Base-by-base conservation (phyloP, 2,797 vertebrate genomes). In the Tadarida brasiliensis region DNA sequence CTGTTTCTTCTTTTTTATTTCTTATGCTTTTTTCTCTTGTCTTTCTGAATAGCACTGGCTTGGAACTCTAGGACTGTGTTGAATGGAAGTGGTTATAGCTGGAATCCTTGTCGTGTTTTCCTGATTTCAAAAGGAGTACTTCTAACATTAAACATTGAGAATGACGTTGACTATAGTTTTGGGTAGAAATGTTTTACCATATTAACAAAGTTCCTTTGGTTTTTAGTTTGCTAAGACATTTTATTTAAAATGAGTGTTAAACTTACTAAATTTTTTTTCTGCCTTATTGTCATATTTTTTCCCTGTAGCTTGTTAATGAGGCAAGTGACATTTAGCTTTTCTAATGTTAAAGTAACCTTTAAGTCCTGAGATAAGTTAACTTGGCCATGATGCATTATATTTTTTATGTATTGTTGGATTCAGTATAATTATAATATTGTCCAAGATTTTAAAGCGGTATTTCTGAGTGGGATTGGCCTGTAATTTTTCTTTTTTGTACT, bases 191-290 rank as follows among this genome's bases (percentile, higher is more conserved):
- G 47, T 89, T 82, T 77, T 88, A 47, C 68, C 39, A 87, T 76
- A 54, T 86, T 88, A 73, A 77, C 51, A 70, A 77, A 95, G 5
- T 88, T 89, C 4, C 65, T 49, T 83, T 74, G 10, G 39, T 47
- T 95, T 97, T 91, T 70, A 56, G 57, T 74, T 78, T 89, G 87
- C 80, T 70, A 47, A 74, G 47, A 80, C 12, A 20, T 81, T 93
- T 96, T 97, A 49, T 92, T 91, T 87, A 86, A 96, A 92, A 59
- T 49, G 11, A 47, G 20, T 73, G 54, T 88, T 91, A 54, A 84
- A 88, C 35, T 63, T 87, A 63, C 14, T 57, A 67, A 33, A 82
- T 74, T 67, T 70, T 71, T 59, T 70, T 71, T 24, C 51, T 51
- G 22, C 10, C 33, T 76, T 78, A 71, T 54, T 56, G 33, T 57